Evolutionary conservation across 2,113 vertebrate species (phyloP).

Genomic region (Meles meles): DNA sequence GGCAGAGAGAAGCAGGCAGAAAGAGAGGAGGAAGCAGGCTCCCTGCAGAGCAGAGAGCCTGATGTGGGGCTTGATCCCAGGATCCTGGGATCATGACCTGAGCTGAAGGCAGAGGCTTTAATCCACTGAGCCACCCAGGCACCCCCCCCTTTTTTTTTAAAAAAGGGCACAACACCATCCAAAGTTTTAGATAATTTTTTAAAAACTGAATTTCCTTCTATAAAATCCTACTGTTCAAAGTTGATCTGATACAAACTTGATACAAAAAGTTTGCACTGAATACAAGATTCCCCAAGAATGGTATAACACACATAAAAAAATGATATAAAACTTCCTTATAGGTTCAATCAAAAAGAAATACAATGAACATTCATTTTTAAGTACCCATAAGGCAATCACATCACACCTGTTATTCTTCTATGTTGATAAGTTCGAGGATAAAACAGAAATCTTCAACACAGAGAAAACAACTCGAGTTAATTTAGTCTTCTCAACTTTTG

Average conservation of each 20-base stretch:
- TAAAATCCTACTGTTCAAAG: constrained; percentile 1
- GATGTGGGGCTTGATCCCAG: too few relatives aligned
- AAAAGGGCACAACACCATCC: neutral
- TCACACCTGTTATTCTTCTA: neutral
- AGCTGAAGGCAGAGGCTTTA: too few relatives aligned
- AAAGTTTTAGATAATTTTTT: constrained; percentile 39
- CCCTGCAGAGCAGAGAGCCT: too few relatives aligned
- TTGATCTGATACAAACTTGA: constrained; percentile 17
- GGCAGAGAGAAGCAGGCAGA: too few relatives aligned
- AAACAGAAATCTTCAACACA: neutral
- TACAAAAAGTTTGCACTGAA: neutral
- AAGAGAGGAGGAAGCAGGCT: too few relatives aligned
- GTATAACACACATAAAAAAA: neutral
- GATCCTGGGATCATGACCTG: too few relatives aligned
- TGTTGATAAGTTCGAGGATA: neutral
- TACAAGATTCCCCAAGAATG: neutral
- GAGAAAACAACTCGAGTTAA: constrained; percentile 9
- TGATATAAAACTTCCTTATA: neutral
- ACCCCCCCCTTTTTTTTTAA: too few relatives aligned
- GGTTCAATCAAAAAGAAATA: neutral
- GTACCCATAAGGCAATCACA: neutral
- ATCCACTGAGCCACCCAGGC: too few relatives aligned
- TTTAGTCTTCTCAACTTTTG: neutral
- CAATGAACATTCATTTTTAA: neutral
- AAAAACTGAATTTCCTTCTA: constrained; percentile 7